A percentile compares a stretch with the other conserved stretches of the same genome.
Conservation (phyloP, 1,140 invertebrate genomes). For the Brachionus rubens region DNA sequence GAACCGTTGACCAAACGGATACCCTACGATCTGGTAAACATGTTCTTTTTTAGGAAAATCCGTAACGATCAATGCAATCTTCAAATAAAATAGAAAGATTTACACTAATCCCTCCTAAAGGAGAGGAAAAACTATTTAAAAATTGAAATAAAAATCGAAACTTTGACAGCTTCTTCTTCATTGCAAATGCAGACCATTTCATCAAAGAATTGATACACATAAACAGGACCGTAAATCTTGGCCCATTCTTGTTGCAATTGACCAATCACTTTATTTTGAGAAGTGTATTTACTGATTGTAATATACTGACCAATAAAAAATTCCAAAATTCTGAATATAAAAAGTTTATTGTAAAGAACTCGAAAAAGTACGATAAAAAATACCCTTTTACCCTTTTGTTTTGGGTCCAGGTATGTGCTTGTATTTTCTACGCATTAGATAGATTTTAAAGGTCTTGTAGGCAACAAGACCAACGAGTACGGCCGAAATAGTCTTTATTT, state of each 20-base stretch:
- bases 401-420: constrained; percentile 31
- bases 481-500: no score
- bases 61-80: neutral
- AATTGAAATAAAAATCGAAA: neutral
- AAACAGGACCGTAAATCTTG: neutral
- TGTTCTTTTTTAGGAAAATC: constrained; percentile 11
- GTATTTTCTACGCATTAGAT: neutral
- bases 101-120: neutral
- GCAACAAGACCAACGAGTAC: neutral
- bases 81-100: neutral
- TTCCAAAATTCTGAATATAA: neutral
- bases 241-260: neutral
- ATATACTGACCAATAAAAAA: constrained; percentile 34
- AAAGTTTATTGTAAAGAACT: neutral
- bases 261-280: neutral
- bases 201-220: neutral
- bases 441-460: constrained; percentile 19
- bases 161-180: neutral
- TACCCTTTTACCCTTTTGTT: constrained; percentile 20
- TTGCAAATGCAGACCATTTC: neutral
- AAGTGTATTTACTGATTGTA: neutral
- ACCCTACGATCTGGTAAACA: neutral
- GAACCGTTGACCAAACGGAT: constrained; percentile 15
- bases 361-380: neutral
- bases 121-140: neutral